These are phyloP conservation scores for Thymelicus acteon DNA, from an alignment of 2,888 invertebrate genomes.

Conservation along the genomic window DNA sequence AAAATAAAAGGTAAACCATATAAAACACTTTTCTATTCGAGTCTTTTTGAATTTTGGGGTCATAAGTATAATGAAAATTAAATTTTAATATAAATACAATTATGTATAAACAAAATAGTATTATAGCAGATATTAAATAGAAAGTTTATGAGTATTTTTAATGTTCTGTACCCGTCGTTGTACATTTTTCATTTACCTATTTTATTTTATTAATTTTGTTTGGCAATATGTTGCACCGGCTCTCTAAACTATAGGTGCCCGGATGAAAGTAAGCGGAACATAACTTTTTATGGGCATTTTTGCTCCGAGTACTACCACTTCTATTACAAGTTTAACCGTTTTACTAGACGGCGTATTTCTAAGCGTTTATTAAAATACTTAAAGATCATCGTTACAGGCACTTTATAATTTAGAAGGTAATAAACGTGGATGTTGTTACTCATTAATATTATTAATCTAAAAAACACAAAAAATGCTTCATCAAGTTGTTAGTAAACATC, in stretches of 20 bases:
- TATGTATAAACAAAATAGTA: too few species aligned
- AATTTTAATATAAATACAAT: too few species aligned
- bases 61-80: too few species aligned
- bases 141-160: constrained; percentile 9
- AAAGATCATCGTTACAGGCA: neutral
- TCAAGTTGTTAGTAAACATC: too few species aligned
- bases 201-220: constrained; percentile 79
- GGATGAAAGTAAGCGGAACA: constrained; percentile 72
- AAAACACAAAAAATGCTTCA: too few species aligned
- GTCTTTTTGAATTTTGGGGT: too few species aligned
- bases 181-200: constrained; percentile 56
- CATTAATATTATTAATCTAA: too few species aligned
- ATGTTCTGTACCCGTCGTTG: constrained; percentile 10
- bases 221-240: constrained; percentile 78
- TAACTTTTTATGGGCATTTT: constrained; percentile 76
- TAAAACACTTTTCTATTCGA: too few species aligned
- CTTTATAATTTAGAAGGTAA: neutral
- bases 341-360: constrained; percentile 28
- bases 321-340: constrained; percentile 41
- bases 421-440: neutral
- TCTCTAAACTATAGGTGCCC: constrained; percentile 70
- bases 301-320: constrained; percentile 56
- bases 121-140: too few species aligned
- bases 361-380: constrained; percentile 17
- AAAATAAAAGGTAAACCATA: too few species aligned